Evolutionary conservation across 2,888 invertebrate genomes (phyloP), one percentile per base, ranked within the genome.

Genomic region (Hipparchia semele): DNA sequence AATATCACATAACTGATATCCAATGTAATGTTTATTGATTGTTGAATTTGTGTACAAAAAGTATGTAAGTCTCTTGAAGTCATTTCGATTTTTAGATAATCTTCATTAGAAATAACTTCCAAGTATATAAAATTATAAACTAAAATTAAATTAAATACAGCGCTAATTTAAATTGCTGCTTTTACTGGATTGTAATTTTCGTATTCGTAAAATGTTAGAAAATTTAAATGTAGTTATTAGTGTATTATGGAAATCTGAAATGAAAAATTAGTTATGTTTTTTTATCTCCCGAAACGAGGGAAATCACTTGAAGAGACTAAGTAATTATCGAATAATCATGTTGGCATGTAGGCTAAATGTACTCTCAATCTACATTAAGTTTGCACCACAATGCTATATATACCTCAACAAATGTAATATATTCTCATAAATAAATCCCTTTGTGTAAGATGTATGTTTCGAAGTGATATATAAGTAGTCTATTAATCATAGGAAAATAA

Each of bases 261-360:
- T n/a, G n/a, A 54, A n/a, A 12, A 61, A 12, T 33, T 39, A 39
- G 39, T n/a, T 6, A 49, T 49, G 8, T 4, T 49, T 49, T 7
- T 23, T 8, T 49, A 1, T 6, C 5, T 8, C 49, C 6, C 49
- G 49, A 49, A 49, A 1, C 49, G 6, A 49, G 49, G 49, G 49
- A 39, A 60, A 39, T 7, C 6, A 61, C 60, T 61, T 61, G 7
- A 64, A 51, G 51, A 51, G 51, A 51, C 8, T 23, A 51, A 23
- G 4, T 51, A 13, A 8, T 23, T 13, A 39, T 62, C 54, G 65
- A 33, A 33, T 51, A 70, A 58, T 49, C 23, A 70, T 71, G 65
- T 71, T 71, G 71, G 71, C 60, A 66, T 71, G 59, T 71, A 66
- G 64, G 59, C 51, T 59, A 58, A 58, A 49, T 60, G 59, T 60